Conservation (phyloP, 2,888 invertebrate species). For the Schizotus pectinicornis region DNA sequence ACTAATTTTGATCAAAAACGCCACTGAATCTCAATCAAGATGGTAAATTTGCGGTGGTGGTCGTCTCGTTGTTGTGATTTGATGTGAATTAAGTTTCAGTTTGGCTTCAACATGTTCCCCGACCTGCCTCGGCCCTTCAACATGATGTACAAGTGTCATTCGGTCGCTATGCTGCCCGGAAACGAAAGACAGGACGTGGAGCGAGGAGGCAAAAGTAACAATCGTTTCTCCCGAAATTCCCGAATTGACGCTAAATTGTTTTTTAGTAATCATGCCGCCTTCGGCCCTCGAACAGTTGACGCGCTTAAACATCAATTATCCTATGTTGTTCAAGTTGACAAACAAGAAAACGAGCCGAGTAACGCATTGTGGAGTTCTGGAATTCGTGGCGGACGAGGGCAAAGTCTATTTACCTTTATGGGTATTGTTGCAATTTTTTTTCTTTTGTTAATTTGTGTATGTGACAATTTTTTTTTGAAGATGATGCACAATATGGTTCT, state of each 20-base stretch:
- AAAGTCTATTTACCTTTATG: conserved; percentile 98
- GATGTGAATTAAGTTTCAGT: conserved; percentile 69
- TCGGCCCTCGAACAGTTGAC: conserved; percentile 93
- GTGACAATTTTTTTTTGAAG: conserved; percentile 33
- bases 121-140: conserved; percentile 82
- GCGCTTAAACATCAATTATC: conserved; percentile 93
- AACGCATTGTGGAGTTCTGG: conserved; percentile 95
- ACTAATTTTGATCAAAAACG: neutral
- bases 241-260: conserved; percentile 29
- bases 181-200: conserved; percentile 94
- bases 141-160: conserved; percentile 88
- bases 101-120: conserved; percentile 88
- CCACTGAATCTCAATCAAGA: neutral
- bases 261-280: conserved; percentile 96
- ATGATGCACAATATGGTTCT: conserved; percentile 63
- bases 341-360: conserved; percentile 83
- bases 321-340: conserved; percentile 96
- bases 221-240: neutral
- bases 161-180: conserved; percentile 94
- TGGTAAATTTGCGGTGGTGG: conserved; percentile 5
- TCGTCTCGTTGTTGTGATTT: conserved; percentile 13
- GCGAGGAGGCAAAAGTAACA: conserved; percentile 93
- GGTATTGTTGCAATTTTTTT: conserved; percentile 62
- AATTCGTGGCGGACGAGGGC: conserved; percentile 99
- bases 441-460: neutral